Conservation (phyloP, 2,888 invertebrate species). For the Ypsolopha sequella region DNA sequence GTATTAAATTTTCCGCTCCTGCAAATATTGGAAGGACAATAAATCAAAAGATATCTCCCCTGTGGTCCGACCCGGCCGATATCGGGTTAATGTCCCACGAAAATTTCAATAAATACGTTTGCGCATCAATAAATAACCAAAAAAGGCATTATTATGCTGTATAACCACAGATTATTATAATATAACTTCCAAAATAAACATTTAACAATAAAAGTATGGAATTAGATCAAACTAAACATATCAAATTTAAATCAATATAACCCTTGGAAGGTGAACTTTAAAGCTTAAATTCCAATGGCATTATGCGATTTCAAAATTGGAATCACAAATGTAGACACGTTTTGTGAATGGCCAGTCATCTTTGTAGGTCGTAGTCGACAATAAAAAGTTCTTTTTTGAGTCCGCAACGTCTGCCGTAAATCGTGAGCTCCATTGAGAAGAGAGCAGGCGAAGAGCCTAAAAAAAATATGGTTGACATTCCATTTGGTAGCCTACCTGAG, state of each 20-base stretch:
- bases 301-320: slow-evolving; percentile 9
- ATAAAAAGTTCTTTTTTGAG: slow-evolving; percentile 42
- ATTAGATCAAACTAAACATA: too few relatives aligned
- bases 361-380: slow-evolving; percentile 14
- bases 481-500: slow-evolving; percentile 4
- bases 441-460: slow-evolving; percentile 29
- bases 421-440: slow-evolving; percentile 44
- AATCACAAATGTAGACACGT: slow-evolving; percentile 12
- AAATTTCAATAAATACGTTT: too few relatives aligned
- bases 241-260: background rate
- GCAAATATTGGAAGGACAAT: too few relatives aligned
- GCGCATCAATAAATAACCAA: too few relatives aligned
- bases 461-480: slow-evolving; percentile 34
- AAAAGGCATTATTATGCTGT: too few relatives aligned
- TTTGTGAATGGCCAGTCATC: slow-evolving; percentile 52
- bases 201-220: too few relatives aligned
- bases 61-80: too few relatives aligned
- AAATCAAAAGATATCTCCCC: too few relatives aligned
- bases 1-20: too few relatives aligned
- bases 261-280: background rate
- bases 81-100: too few relatives aligned
- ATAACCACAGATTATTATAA: too few relatives aligned
- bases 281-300: background rate
- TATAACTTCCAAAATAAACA: too few relatives aligned
- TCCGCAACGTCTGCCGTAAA: slow-evolving; percentile 62